phyloP scores from a whole-genome alignment of 2,113 vertebrate species.

The Chaenogobius annularis region DNA sequence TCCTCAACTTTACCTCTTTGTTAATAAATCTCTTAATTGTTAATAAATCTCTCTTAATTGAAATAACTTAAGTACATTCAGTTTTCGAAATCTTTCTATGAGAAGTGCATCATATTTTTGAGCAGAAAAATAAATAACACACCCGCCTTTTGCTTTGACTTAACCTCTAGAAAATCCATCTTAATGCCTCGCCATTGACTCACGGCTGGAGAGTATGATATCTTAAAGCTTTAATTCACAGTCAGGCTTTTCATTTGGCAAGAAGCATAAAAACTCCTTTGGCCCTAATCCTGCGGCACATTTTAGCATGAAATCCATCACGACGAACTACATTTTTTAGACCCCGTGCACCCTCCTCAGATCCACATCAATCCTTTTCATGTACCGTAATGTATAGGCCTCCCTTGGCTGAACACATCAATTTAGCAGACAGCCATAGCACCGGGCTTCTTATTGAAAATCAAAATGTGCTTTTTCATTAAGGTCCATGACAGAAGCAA shows the following conservation, averaged over 20 bases:
- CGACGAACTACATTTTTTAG: background rate
- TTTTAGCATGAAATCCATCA: background rate
- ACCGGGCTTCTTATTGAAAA: conserved; percentile 40
- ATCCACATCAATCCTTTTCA: conserved; percentile 17
- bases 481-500: conserved; percentile 35
- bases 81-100: background rate
- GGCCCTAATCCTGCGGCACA: background rate
- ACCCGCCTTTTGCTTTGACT: background rate
- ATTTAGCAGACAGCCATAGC: conserved; percentile 38
- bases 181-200: background rate
- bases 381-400: conserved; percentile 21
- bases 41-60: too few species aligned
- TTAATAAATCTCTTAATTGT: too few species aligned
- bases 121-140: background rate
- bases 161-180: background rate
- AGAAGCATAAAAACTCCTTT: background rate
- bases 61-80: background rate
- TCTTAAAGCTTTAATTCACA: background rate
- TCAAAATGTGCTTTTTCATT: conserved; percentile 54
- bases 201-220: background rate
- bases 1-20: too few species aligned
- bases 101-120: background rate
- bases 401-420: conserved; percentile 43
- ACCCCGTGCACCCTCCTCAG: too few species aligned
- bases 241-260: background rate